Percentiles rank a stretch among this genome's conserved stretches.
Evolutionary conservation across 2,113 vertebrate species (phyloP).

Genomic region (Strigops habroptila): DNA sequence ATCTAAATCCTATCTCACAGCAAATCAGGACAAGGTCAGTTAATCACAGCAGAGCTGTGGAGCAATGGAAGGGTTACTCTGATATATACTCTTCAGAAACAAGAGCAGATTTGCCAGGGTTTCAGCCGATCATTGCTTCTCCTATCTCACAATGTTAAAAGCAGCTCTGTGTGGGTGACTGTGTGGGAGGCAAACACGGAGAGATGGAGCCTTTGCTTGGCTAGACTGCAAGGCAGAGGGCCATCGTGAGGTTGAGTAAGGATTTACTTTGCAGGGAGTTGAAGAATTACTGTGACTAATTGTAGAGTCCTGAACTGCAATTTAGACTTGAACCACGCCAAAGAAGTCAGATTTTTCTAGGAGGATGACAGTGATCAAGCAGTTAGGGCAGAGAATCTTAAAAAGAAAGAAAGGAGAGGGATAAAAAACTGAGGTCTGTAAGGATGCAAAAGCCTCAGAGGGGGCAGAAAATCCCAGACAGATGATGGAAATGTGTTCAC

Average conservation of each 20-base stretch:
- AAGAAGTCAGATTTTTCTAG: neutral
- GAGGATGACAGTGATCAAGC: neutral
- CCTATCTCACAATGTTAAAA: neutral
- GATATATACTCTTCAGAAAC: neutral
- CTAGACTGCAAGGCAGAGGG: neutral
- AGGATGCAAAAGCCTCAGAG: neutral
- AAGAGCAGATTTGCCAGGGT: neutral
- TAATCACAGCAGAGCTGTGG: neutral
- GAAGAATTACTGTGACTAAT: neutral
- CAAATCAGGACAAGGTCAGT: slow-evolving; percentile 21
- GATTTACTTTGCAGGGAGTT: neutral
- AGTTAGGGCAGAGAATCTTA: neutral
- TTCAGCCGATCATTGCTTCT: neutral
- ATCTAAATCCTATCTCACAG: slow-evolving; percentile 7
- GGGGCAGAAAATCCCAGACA: neutral
- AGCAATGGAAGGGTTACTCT: neutral
- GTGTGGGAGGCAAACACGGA: neutral
- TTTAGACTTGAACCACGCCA: neutral
- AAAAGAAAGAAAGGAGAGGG: neutral
- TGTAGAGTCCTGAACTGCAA: neutral
- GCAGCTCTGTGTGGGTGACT: slow-evolving; percentile 8
- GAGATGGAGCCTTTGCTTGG: neutral
- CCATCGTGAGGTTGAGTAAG: neutral
- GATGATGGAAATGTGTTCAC: neutral
- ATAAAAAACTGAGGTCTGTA: neutral